Conservation (phyloP, 2,113 vertebrate genomes). For the Vulpes lagopus region DNA sequence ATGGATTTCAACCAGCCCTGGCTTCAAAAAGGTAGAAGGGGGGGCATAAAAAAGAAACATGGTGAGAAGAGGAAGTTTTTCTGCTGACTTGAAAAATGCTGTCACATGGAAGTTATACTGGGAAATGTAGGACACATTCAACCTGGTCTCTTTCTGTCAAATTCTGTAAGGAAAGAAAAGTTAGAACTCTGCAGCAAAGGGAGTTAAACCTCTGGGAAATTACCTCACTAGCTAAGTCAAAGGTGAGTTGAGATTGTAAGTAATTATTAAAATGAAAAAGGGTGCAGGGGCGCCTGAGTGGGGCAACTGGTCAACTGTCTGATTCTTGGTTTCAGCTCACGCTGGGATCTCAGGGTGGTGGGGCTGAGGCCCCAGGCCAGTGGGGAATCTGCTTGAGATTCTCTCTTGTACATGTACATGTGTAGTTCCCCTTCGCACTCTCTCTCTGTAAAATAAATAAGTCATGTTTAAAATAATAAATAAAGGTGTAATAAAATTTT, state of each 20-base stretch:
- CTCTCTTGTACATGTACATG: not conserved
- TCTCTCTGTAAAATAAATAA: not conserved
- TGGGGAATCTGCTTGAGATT: not conserved
- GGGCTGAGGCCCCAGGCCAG: not conserved
- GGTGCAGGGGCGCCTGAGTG: not conserved
- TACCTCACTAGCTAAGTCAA: conserved; percentile 18
- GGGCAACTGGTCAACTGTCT: not conserved
- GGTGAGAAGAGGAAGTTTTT: conserved; percentile 42
- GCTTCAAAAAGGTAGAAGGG: not conserved
- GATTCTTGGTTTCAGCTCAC: not conserved
- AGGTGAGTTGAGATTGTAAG: conserved; percentile 9
- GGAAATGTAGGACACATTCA: conserved; percentile 7
- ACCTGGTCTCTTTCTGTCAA: conserved; percentile 46
- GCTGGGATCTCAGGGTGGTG: not conserved
- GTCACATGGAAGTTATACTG: not conserved
- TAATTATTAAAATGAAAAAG: conserved; percentile 32
- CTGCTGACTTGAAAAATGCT: conserved; percentile 54
- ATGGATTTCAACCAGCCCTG: conserved; percentile 14
- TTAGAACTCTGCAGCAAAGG: conserved; percentile 10
- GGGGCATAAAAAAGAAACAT: not conserved
- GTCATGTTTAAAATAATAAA: not conserved
- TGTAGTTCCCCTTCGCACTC: not conserved
- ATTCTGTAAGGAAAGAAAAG: conserved; percentile 21
- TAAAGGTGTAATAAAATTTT: not conserved
- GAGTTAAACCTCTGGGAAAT: not conserved